These are phyloP conservation scores for Imbricaverruca yamaguchii DNA, from an alignment of 2,888 invertebrate species.

Conservation along the genomic window DNA sequence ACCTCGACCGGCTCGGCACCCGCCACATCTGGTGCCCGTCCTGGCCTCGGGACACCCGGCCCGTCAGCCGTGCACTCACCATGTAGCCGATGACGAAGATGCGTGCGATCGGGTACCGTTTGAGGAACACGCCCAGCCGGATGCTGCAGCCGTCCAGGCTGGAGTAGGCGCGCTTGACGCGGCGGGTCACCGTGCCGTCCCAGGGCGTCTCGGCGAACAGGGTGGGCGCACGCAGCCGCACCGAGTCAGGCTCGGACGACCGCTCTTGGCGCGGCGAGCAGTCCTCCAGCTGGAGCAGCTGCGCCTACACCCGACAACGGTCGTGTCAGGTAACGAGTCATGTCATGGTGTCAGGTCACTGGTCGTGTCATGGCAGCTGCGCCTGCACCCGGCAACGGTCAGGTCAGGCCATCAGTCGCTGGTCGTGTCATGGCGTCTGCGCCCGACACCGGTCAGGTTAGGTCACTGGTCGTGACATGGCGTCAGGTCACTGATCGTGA, in stretches of 20 bases:
- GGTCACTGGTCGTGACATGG: too few species aligned
- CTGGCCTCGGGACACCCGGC: too few species aligned
- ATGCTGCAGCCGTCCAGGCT: constrained; percentile 68
- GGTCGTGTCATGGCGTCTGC: neutral
- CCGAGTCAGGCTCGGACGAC: constrained; percentile 37
- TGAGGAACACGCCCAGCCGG: constrained; percentile 66
- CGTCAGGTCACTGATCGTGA: too few species aligned
- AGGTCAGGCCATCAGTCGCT: neutral
- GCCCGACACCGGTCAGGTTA: neutral
- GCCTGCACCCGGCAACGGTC: neutral
- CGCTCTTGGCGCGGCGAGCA: neutral
- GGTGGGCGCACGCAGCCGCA: constrained; percentile 58
- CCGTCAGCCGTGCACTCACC: constrained; percentile 41
- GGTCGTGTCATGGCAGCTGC: neutral
- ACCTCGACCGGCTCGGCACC: too few species aligned
- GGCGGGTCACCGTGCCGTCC: constrained; percentile 63
- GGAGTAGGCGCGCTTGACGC: constrained; percentile 68
- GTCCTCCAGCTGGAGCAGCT: neutral
- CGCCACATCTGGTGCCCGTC: too few species aligned
- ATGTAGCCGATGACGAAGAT: constrained; percentile 77
- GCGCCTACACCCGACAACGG: neutral
- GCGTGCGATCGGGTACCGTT: constrained; percentile 72
- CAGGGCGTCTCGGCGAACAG: constrained; percentile 66
- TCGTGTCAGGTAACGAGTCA: neutral
- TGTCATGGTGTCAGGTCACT: neutral